These are phyloP conservation scores for Arctopsyche grandis DNA, from an alignment of 1,140 invertebrate genomes.

Conservation along the genomic window DNA sequence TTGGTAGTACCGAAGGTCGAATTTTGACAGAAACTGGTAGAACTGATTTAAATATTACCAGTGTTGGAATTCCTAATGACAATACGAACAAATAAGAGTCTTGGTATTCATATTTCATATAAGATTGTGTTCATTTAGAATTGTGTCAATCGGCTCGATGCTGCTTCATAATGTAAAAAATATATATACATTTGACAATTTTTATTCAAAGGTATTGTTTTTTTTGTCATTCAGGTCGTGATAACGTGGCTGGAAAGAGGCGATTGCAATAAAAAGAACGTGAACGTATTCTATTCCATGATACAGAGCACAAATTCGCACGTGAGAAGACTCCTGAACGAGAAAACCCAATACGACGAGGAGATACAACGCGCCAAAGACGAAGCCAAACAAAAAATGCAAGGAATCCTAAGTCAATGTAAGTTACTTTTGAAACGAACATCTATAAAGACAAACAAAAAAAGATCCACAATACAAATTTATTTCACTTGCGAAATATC, in stretches of 20 bases:
- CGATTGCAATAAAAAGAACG: constrained; percentile 89
- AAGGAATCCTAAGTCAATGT: constrained; percentile 85
- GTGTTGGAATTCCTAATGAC: no score
- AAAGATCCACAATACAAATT: background rate
- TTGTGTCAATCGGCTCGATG: background rate
- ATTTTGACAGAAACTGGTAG: no score
- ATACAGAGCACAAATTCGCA: constrained; percentile 94
- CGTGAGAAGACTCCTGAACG: constrained; percentile 81
- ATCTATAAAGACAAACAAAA: background rate
- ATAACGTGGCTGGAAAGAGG: constrained; percentile 91
- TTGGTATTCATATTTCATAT: no score
- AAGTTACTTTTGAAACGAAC: constrained; percentile 66
- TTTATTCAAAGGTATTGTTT: background rate
- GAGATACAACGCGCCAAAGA: constrained; percentile 85
- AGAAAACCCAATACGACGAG: constrained; percentile 87
- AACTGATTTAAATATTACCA: no score
- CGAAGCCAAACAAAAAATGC: constrained; percentile 82
- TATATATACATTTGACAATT: background rate
- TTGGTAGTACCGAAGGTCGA: no score
- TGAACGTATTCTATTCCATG: constrained; percentile 92
- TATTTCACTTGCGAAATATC: background rate
- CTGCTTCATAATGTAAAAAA: no score
- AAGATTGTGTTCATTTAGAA: background rate
- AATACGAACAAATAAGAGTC: no score
- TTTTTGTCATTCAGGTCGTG: constrained; percentile 71